A percentile compares a stretch with the other conserved stretches of the same genome.
Evolutionary conservation across 2,113 vertebrate genomes (phyloP).

Genomic region (Rousettus leschenaultii): DNA sequence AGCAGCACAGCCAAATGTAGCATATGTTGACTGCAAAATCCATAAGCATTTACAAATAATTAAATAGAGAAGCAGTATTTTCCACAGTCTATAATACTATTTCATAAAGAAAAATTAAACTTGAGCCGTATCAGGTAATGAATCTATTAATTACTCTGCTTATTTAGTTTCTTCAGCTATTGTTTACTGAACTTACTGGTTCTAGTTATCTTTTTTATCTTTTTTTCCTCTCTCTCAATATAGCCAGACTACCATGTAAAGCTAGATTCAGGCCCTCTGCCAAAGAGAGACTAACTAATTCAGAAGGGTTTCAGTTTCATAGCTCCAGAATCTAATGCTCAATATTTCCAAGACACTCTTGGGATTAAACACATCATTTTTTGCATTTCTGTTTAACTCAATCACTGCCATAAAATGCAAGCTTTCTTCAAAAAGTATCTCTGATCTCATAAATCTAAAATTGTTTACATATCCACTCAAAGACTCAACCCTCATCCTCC

Average conservation of each 20-base stretch:
- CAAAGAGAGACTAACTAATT: not conserved
- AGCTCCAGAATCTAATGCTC: not conserved
- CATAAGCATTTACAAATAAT: not conserved
- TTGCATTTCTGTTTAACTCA: not conserved
- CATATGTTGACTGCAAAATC: not conserved
- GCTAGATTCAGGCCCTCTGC: not conserved
- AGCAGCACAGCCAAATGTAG: not conserved
- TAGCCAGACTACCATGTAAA: not conserved
- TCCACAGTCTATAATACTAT: not conserved
- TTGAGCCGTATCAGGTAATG: not conserved
- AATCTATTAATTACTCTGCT: not conserved
- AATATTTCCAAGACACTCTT: not conserved
- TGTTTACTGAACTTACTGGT: not conserved
- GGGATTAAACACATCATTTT: not conserved
- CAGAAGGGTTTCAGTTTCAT: not conserved
- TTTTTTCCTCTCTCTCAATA: not conserved
- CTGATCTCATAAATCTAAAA: not conserved
- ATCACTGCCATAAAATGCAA: not conserved
- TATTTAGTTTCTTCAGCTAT: not conserved
- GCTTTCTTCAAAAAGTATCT: not conserved
- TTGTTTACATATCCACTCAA: not conserved
- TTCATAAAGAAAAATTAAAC: not conserved
- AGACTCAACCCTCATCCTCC: not conserved
- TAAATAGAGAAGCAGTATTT: not conserved
- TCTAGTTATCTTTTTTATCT: not conserved